Conservation (phyloP, 2,797 vertebrate species). For the Premnoplex brunnescens region DNA sequence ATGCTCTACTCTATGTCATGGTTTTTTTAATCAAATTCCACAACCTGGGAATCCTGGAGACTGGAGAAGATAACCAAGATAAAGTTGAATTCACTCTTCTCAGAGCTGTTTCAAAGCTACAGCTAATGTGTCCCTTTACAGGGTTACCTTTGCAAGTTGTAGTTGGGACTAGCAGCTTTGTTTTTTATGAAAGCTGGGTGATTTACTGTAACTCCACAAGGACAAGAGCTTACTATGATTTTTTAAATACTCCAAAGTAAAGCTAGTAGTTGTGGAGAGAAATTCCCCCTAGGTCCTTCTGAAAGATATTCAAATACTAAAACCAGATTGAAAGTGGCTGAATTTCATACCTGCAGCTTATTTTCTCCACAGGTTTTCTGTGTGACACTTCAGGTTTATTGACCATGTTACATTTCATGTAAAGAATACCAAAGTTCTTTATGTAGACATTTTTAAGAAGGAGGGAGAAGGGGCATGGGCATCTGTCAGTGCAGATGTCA, state of each 20-base stretch:
- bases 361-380: constrained; percentile 4
- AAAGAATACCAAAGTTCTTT: background rate
- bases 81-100: background rate
- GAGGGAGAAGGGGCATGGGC: background rate
- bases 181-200: background rate
- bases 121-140: background rate
- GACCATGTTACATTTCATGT: background rate
- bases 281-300: background rate
- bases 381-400: background rate
- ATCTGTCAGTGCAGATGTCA: background rate
- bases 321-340: background rate
- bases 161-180: background rate
- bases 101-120: background rate
- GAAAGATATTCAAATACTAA: background rate
- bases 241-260: background rate
- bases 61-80: background rate
- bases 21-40: background rate
- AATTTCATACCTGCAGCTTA: background rate
- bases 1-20: background rate
- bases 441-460: background rate
- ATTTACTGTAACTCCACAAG: background rate
- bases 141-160: background rate
- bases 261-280: background rate
- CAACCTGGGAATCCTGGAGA: background rate
- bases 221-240: background rate